Percentiles rank a stretch among this genome's conserved stretches.
Evolutionary conservation across 2,888 invertebrate genomes (phyloP).

Genomic region (Apodemia duryi): DNA sequence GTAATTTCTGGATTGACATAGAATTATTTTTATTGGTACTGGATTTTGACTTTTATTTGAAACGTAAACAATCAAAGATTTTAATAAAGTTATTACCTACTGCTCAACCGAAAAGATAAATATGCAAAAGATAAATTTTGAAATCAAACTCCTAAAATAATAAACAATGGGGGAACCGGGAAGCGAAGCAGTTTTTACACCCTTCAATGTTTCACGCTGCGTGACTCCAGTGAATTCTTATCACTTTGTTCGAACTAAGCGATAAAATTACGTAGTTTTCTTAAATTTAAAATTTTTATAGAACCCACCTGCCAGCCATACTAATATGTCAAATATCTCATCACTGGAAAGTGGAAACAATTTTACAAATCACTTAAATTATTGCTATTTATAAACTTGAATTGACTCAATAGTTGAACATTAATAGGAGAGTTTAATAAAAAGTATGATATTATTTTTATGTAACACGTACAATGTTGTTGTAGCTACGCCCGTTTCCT

Average conservation of each 20-base stretch:
- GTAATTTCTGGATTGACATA: too few relatives aligned
- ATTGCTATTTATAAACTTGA: slow-evolving; percentile 20
- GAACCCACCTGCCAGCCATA: slow-evolving; percentile 71
- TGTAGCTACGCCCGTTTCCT: slow-evolving; percentile 78
- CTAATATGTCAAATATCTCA: slow-evolving; percentile 65
- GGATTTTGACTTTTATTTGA: too few relatives aligned
- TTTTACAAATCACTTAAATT: slow-evolving; percentile 29
- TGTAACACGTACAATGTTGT: slow-evolving; percentile 70
- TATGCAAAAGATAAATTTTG: too few relatives aligned
- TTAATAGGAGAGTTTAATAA: slow-evolving; percentile 7
- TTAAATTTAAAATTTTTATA: slow-evolving; percentile 22
- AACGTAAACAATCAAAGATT: too few relatives aligned
- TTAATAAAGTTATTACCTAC: too few relatives aligned
- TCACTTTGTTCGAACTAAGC: neutral
- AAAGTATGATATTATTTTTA: slow-evolving; percentile 43
- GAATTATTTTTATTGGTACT: too few relatives aligned
- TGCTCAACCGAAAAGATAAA: too few relatives aligned
- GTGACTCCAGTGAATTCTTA: slow-evolving; percentile 23
- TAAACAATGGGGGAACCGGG: slow-evolving; percentile 45
- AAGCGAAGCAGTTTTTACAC: slow-evolving; percentile 12
- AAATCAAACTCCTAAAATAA: slow-evolving; percentile 28
- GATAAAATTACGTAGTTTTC: neutral
- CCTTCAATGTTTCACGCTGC: slow-evolving; percentile 7
- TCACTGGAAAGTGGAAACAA: slow-evolving; percentile 33
- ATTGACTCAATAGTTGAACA: neutral